Base-by-base conservation (phyloP, 2,888 invertebrate species). In the Chesias legatella region DNA sequence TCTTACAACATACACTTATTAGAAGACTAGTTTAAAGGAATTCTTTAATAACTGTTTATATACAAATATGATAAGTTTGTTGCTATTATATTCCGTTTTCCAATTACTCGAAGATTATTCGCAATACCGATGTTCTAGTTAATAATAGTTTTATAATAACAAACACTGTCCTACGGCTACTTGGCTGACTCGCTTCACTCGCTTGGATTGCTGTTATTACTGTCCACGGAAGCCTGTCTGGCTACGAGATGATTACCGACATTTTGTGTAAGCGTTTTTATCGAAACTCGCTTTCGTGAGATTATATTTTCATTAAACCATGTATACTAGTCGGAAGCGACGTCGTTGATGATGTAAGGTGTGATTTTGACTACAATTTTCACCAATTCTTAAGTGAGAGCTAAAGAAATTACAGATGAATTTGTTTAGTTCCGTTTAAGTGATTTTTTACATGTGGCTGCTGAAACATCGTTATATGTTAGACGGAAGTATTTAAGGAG, bases 131-230 rank as follows among this genome's bases (percentile, higher is more conserved):
- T 46, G 32, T 48, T 49, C 43, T 64, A 51, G 60, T 67, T 72
- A 68, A 60, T 57, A 60, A 67, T 69, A 63, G 69, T 67, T 67
- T 56, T 46, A 61, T 69, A 68, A 68, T 70, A 71, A 65, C 66
- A 63, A 66, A 65, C 60, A 60, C 48, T 53, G 60, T 51, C 54
- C 51, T 50, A 26, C 30, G 51, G 54, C 54, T 50, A 48, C 49
- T 42, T 9, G 28, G 30, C 5, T 2, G 13, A 17, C 5, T 17
- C 13, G 13, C 13, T 17, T 17, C 13, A 17, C 13, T 17, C 13
- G 8, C 2, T 30, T 34, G 33, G 58, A 72, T 68, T 63, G 64
- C 70, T 60, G 60, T 62, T 63, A 73, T 73, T 70, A 66, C 51
- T 34, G 48, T 44, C 49, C 51, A 63, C 61, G 54, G 63, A 50